Evolutionary conservation across 2,113 vertebrate species (phyloP).

Genomic region (Chaetorhynchus papuensis): DNA sequence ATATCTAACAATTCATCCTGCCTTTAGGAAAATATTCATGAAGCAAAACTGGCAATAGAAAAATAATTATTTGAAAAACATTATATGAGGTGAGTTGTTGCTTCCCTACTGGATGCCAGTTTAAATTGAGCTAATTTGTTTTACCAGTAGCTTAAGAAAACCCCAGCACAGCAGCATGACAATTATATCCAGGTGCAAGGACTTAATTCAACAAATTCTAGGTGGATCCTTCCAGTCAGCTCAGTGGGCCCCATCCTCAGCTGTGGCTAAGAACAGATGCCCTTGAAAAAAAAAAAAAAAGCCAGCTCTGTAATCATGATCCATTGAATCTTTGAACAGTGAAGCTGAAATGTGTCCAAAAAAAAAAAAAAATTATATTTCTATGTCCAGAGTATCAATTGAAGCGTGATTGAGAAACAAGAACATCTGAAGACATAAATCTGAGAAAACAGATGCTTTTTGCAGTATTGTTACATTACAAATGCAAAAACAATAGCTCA

Average conservation of each 20-base stretch:
- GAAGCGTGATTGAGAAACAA: constrained; percentile 2
- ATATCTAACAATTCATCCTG: constrained; percentile 11
- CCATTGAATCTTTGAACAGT: constrained; percentile 70
- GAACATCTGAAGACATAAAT: neutral
- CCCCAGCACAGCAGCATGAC: constrained; percentile 93
- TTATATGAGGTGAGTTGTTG: constrained; percentile 87
- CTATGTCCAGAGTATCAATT: constrained; percentile 12
- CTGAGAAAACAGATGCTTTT: neutral
- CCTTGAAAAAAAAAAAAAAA: constrained; percentile 72
- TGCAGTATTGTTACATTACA: neutral
- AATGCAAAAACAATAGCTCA: neutral
- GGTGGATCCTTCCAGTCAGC: constrained; percentile 86
- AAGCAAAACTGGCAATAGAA: constrained; percentile 74
- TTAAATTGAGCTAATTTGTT: constrained; percentile 94
- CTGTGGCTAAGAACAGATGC: constrained; percentile 88
- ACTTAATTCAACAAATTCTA: constrained; percentile 98
- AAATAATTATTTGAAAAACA: constrained; percentile 83
- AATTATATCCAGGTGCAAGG: constrained; percentile 99
- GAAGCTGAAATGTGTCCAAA: constrained; percentile 44
- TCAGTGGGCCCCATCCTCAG: constrained; percentile 74
- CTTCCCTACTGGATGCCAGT: constrained; percentile 90
- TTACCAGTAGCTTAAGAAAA: constrained; percentile 87
- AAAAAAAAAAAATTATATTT: neutral
- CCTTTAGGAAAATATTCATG: constrained; percentile 74
- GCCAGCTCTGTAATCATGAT: constrained; percentile 64